Evolutionary conservation across 2,113 vertebrate species (phyloP).

Genomic region (Chaetura pelagica): DNA sequence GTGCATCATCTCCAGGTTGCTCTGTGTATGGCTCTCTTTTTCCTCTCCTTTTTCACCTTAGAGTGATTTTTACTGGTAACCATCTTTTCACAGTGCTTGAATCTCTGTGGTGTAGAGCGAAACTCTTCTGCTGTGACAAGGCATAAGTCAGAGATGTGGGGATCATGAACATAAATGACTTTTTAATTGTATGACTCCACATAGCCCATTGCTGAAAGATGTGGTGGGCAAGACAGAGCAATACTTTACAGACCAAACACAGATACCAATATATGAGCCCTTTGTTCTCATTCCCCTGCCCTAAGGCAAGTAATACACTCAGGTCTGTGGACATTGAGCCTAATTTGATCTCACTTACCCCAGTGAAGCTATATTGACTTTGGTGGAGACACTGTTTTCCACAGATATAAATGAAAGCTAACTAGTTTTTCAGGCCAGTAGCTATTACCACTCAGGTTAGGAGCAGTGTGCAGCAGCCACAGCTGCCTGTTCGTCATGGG

Average conservation of each 20-base stretch:
- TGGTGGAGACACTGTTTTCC: constrained; percentile 34
- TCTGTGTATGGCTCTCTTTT: background rate
- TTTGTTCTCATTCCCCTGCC: constrained; percentile 47
- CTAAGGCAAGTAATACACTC: constrained; percentile 52
- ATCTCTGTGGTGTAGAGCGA: background rate
- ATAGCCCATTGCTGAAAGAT: background rate
- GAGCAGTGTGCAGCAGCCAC: fast-evolving
- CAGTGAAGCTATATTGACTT: constrained; percentile 56
- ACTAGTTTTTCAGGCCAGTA: constrained; percentile 36
- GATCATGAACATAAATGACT: constrained; percentile 14
- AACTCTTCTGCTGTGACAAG: background rate
- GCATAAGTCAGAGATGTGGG: background rate
- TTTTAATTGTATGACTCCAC: constrained; percentile 39
- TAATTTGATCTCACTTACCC: constrained; percentile 60
- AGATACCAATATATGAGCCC: constrained; percentile 21
- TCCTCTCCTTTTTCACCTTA: background rate
- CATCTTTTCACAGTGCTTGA: fast-evolving
- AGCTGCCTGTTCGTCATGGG: background rate
- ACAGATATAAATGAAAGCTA: constrained; percentile 46
- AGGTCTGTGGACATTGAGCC: constrained; percentile 47
- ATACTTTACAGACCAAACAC: constrained; percentile 35
- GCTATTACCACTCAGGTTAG: background rate
- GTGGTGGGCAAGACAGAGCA: background rate
- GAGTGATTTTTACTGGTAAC: background rate
- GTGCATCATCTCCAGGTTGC: background rate